Conservation (phyloP, 2,888 invertebrate genomes). For the Dasysyrphus tricinctus region DNA sequence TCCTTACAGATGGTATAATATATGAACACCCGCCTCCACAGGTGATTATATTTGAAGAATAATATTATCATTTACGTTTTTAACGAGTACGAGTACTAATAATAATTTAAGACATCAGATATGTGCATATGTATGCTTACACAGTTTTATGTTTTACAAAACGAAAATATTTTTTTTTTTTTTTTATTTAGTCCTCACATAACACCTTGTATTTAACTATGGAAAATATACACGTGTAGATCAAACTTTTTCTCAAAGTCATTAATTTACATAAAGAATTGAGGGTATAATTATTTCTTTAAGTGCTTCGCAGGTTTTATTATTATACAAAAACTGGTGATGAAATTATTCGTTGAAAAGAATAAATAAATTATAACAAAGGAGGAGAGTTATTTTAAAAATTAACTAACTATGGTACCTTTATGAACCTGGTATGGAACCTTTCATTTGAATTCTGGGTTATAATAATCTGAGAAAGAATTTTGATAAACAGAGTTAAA, state of each 20-base stretch:
- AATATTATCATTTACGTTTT: no score
- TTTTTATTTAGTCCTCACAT: no score
- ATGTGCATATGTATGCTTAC: no score
- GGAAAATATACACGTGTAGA: slow-evolving; percentile 2
- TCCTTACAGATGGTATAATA: not conserved
- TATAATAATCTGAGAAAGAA: not conserved
- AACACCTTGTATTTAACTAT: not conserved
- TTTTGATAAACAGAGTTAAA: not conserved
- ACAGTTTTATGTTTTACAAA: not conserved
- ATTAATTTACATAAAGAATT: slow-evolving; percentile 19
- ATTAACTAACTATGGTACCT: not conserved
- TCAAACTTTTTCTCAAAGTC: not conserved
- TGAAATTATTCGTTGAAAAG: not conserved
- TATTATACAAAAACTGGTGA: not conserved
- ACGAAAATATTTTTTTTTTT: not conserved
- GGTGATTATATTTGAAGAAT: no score
- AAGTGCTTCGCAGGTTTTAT: slow-evolving; percentile 10
- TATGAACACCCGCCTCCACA: no score
- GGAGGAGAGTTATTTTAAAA: not conserved
- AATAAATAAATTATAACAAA: not conserved
- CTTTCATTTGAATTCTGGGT: not conserved
- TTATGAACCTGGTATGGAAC: not conserved
- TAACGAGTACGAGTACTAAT: no score
- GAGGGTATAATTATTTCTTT: slow-evolving; percentile 16
- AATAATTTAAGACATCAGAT: no score